phyloP scores from a whole-genome alignment of 2,113 vertebrate genomes.

The Peucedramus taeniatus region DNA sequence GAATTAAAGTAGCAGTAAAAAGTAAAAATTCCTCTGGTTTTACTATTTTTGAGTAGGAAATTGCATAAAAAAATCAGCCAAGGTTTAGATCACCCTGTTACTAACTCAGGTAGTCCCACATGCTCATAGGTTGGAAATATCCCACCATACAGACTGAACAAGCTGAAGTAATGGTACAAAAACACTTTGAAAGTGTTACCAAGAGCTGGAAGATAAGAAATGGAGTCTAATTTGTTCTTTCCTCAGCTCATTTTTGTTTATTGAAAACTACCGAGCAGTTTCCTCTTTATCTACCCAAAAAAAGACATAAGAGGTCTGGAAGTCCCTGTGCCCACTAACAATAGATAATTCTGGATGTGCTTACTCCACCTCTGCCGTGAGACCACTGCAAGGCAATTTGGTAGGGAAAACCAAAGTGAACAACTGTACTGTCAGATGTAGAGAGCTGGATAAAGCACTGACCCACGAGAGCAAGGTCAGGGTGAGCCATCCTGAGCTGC shows the following conservation, averaged over 20 bases:
- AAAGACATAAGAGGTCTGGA: not conserved
- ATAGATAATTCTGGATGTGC: not conserved
- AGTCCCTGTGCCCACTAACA: not conserved
- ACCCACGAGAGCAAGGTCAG: rapidly evolving
- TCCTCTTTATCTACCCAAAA: not conserved
- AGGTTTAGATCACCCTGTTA: not conserved
- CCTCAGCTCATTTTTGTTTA: not conserved
- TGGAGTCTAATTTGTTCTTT: not conserved
- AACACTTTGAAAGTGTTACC: not conserved
- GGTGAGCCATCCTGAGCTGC: not conserved
- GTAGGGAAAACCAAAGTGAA: not conserved
- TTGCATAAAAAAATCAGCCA: not conserved
- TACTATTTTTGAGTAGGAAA: not conserved
- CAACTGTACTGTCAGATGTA: rapidly evolving
- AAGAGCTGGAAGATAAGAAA: not conserved
- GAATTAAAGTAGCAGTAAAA: not conserved
- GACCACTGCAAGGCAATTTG: not conserved
- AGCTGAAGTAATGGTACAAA: not conserved
- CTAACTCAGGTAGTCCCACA: not conserved
- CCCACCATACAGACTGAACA: not conserved
- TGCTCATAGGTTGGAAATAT: not conserved
- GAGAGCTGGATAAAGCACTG: not conserved
- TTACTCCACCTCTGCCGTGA: not conserved
- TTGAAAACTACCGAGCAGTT: not conserved
- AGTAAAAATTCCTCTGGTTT: not conserved